A percentile compares a stretch with the other conserved stretches of the same genome.
Conservation (phyloP, 2,113 vertebrate genomes). For the Boleophthalmus pectinirostris region DNA sequence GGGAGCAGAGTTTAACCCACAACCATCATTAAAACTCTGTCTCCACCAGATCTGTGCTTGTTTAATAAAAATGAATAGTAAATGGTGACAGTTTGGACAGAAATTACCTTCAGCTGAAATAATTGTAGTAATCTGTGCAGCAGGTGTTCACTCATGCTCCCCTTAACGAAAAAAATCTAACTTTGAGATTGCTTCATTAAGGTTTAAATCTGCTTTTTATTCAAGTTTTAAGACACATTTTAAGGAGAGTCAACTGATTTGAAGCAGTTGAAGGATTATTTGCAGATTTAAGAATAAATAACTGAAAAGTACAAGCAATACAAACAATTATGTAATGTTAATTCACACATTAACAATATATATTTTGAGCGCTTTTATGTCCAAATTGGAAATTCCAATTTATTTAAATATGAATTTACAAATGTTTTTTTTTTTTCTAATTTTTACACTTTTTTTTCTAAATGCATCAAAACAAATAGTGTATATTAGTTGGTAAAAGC, state of each 20-base stretch:
- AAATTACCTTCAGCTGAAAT: neutral
- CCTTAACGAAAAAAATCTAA: neutral
- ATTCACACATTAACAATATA: no score
- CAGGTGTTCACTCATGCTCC: neutral
- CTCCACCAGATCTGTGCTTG: neutral
- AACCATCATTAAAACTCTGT: slow-evolving; percentile 1
- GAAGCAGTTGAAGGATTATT: neutral
- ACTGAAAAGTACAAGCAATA: neutral
- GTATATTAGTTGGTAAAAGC: no score
- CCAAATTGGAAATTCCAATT: no score
- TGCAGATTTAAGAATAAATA: neutral
- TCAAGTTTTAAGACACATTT: neutral
- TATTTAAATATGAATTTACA: no score
- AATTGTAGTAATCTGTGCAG: neutral
- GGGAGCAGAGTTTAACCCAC: neutral
- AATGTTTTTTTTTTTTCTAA: no score
- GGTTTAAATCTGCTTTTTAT: neutral
- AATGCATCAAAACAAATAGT: no score
- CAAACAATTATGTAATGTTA: neutral
- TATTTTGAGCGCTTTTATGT: no score
- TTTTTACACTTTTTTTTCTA: no score
- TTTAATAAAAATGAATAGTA: neutral
- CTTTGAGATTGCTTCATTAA: neutral
- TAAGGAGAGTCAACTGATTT: neutral
- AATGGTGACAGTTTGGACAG: neutral